These are phyloP conservation scores for Pterocles burchelli DNA, from an alignment of 2,113 vertebrate species.

Conservation along the genomic window DNA sequence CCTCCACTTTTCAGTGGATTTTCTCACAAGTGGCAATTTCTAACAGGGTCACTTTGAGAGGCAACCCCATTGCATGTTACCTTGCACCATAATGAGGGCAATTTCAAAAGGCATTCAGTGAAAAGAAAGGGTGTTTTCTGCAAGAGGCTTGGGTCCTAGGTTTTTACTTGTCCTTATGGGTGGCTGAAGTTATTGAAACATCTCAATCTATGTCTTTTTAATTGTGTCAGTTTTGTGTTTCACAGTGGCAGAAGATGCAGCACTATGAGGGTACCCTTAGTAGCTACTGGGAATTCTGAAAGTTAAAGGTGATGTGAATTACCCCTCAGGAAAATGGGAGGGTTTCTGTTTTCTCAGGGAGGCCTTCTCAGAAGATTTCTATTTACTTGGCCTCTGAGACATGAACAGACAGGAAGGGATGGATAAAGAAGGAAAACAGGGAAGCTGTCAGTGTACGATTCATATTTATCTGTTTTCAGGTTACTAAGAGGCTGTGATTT, in stretches of 20 bases:
- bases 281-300: background rate
- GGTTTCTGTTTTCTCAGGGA: background rate
- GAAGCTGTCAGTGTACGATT: background rate
- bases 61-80: conserved; percentile 57
- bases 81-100: conserved; percentile 69
- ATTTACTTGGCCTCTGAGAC: background rate
- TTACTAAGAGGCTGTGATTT: background rate
- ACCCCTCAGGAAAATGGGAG: background rate
- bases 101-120: conserved; percentile 78
- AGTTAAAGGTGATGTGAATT: background rate
- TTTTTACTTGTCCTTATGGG: conserved; percentile 42
- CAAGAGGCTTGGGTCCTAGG: conserved; percentile 45
- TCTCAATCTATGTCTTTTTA: conserved; percentile 9
- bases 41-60: conserved; percentile 74
- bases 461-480: background rate
- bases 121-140: conserved; percentile 73
- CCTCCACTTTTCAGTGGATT: conserved; percentile 76
- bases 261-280: background rate
- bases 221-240: conserved; percentile 19
- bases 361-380: background rate
- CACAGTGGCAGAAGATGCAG: background rate
- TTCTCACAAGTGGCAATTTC: conserved; percentile 78
- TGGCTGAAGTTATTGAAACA: conserved; percentile 32
- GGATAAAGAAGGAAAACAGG: background rate
- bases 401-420: background rate